phyloP scores from a whole-genome alignment of 2,113 vertebrate species.

The Pheucticus melanocephalus region DNA sequence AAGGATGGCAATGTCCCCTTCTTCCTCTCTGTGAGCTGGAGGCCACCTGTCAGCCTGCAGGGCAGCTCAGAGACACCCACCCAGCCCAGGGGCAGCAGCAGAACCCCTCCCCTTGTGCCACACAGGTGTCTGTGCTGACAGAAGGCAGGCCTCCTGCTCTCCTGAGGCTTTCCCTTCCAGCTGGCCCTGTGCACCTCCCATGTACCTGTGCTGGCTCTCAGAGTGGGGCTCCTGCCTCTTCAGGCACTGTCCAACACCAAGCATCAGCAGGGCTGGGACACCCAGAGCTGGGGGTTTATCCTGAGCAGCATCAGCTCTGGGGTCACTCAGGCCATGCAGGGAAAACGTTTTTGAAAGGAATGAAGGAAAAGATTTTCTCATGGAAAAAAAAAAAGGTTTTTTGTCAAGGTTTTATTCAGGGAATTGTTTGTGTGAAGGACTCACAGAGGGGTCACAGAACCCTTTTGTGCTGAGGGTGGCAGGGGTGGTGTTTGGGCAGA shows the following conservation, averaged over 20 bases:
- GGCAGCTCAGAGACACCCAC: background rate
- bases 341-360: background rate
- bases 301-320: background rate
- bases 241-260: background rate
- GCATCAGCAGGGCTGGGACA: background rate
- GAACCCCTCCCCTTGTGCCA: background rate
- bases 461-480: background rate
- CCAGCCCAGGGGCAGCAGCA: too few species aligned
- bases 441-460: background rate
- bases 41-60: background rate
- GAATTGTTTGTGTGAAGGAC: background rate
- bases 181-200: background rate
- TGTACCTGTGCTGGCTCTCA: background rate
- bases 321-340: background rate
- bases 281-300: background rate
- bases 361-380: background rate
- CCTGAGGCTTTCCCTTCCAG: background rate
- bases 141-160: background rate
- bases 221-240: background rate
- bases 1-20: background rate
- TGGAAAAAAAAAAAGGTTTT: background rate
- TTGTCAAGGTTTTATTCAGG: background rate
- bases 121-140: background rate
- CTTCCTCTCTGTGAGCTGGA: background rate
- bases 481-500: background rate